Evolutionary conservation across 2,797 vertebrate species (phyloP).

Genomic region (Micromesistius poutassou): DNA sequence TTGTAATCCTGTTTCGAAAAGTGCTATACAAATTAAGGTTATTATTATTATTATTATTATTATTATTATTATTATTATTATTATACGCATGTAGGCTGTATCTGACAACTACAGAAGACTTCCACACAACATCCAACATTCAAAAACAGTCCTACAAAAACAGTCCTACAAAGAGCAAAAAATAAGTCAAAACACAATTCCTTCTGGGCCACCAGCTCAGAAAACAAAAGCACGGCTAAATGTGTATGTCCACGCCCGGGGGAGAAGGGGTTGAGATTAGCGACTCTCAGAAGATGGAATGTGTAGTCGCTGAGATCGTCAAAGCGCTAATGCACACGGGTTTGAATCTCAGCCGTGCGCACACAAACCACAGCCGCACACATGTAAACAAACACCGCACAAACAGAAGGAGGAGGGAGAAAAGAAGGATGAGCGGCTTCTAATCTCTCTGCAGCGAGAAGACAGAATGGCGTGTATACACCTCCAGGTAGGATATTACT

Average conservation of each 20-base stretch:
- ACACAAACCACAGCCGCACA: slow-evolving; percentile 19
- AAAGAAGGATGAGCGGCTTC: slow-evolving; percentile 40
- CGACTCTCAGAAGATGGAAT: slow-evolving; percentile 9
- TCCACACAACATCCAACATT: neutral
- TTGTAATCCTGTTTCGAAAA: too few relatives aligned
- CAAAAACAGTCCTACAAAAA: neutral
- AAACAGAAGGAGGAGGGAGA: slow-evolving; percentile 41
- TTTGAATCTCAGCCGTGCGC: slow-evolving; percentile 39
- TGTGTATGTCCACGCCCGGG: slow-evolving; percentile 53
- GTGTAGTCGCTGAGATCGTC: slow-evolving; percentile 46
- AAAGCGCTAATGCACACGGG: slow-evolving; percentile 52
- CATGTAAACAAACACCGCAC: slow-evolving; percentile 40
- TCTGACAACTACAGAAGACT: neutral
- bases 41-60: too few relatives aligned
- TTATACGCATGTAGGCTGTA: neutral
- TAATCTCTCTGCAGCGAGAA: slow-evolving; percentile 43
- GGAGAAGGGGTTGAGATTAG: slow-evolving; percentile 53
- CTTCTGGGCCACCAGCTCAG: slow-evolving; percentile 35
- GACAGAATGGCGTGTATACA: slow-evolving; percentile 32
- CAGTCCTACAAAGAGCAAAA: slow-evolving; percentile 2
- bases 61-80: too few relatives aligned
- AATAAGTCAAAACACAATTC: slow-evolving; percentile 25
- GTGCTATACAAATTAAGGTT: too few relatives aligned
- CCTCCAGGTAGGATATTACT: slow-evolving; percentile 45
- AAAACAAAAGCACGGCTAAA: slow-evolving; percentile 51